Base-by-base conservation (phyloP, 2,113 vertebrate species). In the Kobus ellipsiprymnus region DNA sequence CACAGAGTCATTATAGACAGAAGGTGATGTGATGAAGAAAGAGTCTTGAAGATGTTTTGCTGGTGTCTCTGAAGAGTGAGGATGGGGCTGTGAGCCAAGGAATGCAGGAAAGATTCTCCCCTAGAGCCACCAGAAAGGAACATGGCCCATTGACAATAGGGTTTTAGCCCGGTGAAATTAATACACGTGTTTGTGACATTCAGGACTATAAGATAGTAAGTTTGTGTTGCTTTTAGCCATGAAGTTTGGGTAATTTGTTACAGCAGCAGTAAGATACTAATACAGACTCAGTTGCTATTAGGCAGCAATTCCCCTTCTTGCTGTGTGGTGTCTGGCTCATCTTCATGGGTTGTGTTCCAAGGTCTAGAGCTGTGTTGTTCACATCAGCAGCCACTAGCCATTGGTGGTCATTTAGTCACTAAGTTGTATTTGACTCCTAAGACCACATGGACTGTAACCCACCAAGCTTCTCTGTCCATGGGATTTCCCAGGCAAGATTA, bases 121-220 rank as follows among this genome's bases (percentile, higher is more conserved):
- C 19, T 17, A 19, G 40, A 78, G n/a, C 33, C 12, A n/a, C 33
- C 13, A 52, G 60, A 48, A 81, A 74, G 29, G 15, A 64, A 59
- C 14, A 6, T 4, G 64, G 64, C 0, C 46, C 19, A 3, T 5
- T 17, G 11, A 46, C 4, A 7, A 23, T 7, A 44, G 23, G 54
- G 16, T 82, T 84, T 84, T 36, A 84, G 54, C 15, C 87, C 8
- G 23, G 30, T 10, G 3, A 46, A 50, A 57, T 50, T 54, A 78
- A 30, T 33, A 16, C 5, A 7, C 19, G 1, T 25, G 8, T 48
- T 74, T 95, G 25, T 55, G 54, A 83, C 15, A 33, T 40, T 12
- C 30, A 78, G 36, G 30, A 46, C 71, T 30, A 7, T 83, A 80
- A 86, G 36, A 29, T 57, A 82, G 52, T 25, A 90, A 7, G 30